Evolutionary conservation across 2,888 invertebrate species (phyloP), one percentile per base, ranked within the genome.

Genomic region (Aphrophora alni): DNA sequence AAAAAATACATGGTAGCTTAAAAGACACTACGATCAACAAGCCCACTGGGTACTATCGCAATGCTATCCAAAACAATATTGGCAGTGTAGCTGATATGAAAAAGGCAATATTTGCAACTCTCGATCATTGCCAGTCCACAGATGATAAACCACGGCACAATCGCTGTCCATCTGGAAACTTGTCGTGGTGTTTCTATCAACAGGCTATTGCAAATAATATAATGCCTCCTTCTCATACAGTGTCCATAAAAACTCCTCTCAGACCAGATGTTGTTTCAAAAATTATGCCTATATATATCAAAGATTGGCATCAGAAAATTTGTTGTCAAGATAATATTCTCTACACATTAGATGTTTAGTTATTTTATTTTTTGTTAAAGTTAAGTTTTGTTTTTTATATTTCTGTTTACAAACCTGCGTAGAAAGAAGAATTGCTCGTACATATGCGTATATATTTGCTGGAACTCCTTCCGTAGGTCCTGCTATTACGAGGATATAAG

Each of bases 351-450:
- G n/a, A n/a, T n/a, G n/a, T n/a, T n/a, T n/a, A n/a, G n/a, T n/a
- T n/a, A n/a, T n/a, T n/a, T n/a, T n/a, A n/a, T n/a, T n/a, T n/a
- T n/a, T n/a, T n/a, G n/a, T n/a, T n/a, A n/a, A n/a, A n/a, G n/a
- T n/a, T n/a, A n/a, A n/a, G n/a, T n/a, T n/a, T n/a, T n/a, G n/a
- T n/a, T n/a, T n/a, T n/a, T n/a, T n/a, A n/a, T n/a, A n/a, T n/a
- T n/a, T n/a, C n/a, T n/a, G n/a, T 27, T n/a, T 72, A 76, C 88
- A 89, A 89, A 97, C 98, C 94, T 98, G 98, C 84, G 96, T 95
- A n/a, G 97, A 97, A 77, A 97, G 91, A 84, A 98, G 91, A 10
- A 96, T 89, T 1, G 97, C 96, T 82, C 97, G 91, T 4, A 93
- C 89, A 85, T 96, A 94, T 83, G 93, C 93, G 87, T 97, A 97